Evolutionary conservation across 2,888 invertebrate species (phyloP), one percentile per base, ranked within the genome.

Genomic region (Bibio marci): DNA sequence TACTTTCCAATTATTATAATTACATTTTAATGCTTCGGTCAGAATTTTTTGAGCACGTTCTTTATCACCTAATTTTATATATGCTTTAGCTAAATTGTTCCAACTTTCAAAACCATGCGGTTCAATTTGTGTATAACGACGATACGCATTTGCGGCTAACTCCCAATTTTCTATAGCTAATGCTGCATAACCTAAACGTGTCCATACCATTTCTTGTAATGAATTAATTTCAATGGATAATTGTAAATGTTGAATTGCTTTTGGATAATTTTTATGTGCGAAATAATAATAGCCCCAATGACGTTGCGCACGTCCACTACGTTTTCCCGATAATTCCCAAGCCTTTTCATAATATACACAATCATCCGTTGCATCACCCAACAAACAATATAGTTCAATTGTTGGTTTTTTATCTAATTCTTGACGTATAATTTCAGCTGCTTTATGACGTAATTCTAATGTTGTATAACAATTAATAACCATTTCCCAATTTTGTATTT

Each of bases 21-120:
- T 90, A 58, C 82, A 92, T 56, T 85, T 80, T 2, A 94, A 61
- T 0, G 97, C 85, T 60, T 97, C 94, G 51, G 81, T 73, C 1
- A 94, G 63, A 4, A 87, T 79, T 39, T 76, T 71, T 63, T 87
- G 82, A 0, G 94, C 95, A 41, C 85, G 70, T 41, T 70, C 66
- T 63, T 88, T 91, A 54, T 95, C 81, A 0, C 83, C 81, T 39
- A 83, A 66, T 52, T 85, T 80, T 8, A 92, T 78, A 50, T 94
- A 88, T 3, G 88, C 87, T 54, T 94, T 90, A 12, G 92, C 90
- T 42, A 98, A 65, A 59, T 98, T 98, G 61, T 92, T 97, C 98
- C 97, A 98, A 0, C 91, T 91, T 62, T 97, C 94, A 58, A 88
- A 95, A 39, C 83, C 82, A 61, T 80, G 65, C 0, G 79, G 80